Percentiles rank a stretch among this genome's conserved stretches.
phyloP scores from a whole-genome alignment of 2,888 invertebrate genomes.

The Plagodis pulveraria region DNA sequence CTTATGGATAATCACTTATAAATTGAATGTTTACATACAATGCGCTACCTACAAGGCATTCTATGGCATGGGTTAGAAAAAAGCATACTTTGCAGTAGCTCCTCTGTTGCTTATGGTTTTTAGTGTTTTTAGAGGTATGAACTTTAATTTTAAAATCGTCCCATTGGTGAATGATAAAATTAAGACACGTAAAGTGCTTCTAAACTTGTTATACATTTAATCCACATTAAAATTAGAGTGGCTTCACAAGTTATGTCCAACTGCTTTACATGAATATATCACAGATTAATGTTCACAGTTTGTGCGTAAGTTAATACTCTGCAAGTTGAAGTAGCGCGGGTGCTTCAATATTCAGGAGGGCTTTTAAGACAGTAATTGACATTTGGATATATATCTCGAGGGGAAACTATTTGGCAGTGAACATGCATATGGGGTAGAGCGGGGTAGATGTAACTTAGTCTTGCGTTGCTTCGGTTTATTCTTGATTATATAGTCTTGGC shows the following conservation, averaged over 20 bases:
- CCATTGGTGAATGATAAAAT: no score
- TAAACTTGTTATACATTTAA: conserved; percentile 2
- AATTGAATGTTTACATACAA: no score
- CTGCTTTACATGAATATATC: not conserved
- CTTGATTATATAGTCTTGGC: no score
- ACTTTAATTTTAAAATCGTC: no score
- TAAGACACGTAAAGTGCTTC: not conserved
- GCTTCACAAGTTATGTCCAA: not conserved
- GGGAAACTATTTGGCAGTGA: conserved; percentile 27
- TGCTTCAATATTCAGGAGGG: conserved; percentile 36
- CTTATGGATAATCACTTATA: no score
- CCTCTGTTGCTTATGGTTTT: no score
- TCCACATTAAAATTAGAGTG: not conserved
- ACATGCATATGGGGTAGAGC: conserved; percentile 21
- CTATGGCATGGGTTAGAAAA: no score
- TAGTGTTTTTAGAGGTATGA: no score
- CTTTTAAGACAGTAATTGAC: conserved; percentile 47
- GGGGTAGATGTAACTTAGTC: conserved; percentile 5
- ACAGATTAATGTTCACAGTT: not conserved
- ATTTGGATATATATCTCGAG: conserved; percentile 42
- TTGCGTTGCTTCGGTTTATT: not conserved
- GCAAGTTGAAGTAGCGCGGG: not conserved
- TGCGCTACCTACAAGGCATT: no score
- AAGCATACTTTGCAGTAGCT: no score
- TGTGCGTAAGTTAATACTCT: not conserved